Evolutionary conservation across 2,113 vertebrate genomes (phyloP), one percentile per base, ranked within the genome.

Genomic region (Tonatia bakeri): DNA sequence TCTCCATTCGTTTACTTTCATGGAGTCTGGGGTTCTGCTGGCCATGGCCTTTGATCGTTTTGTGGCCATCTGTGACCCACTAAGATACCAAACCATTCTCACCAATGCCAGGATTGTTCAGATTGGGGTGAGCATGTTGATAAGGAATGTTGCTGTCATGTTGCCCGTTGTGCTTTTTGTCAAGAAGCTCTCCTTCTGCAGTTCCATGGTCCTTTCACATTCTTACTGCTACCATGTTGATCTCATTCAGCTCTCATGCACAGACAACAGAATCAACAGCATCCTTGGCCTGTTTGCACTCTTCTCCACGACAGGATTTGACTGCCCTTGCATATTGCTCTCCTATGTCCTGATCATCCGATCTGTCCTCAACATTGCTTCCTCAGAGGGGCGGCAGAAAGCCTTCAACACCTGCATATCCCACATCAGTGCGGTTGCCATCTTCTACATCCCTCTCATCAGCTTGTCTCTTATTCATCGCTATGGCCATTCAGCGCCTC

Each of bases 21-120:
- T 89, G 80, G 97, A 98, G 82, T 97, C 97, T 77, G 94, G 97
- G 1, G 75, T 97, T 38, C 88, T 97, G 12, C 56, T 97, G 85
- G 97, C 96, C 69, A 97, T 97, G 98, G 97, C 97, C 61, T 97
- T 97, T 70, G 97, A 98, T 79, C 84, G 67, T 38, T 98, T 97
- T 77, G 87, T 98, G 61, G 97, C 97, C 64, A 98, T 98, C 26
- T 98, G 97, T 81, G 52, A 96, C 36, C 96, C 97, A 70, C 87
- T 98, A 40, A 96, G 94, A 40, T 98, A 97, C 0, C 81, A 80
- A 24, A 87, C 87, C 19, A 95, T 98, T 73, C 91, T 97, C 64
- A 98, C 96, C 43, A 95, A 91, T 82, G 28, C 91, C n/a, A 91
- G 72, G 24, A 96, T 97, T 16, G 22, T 87, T 40, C 95, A 97